These are phyloP conservation scores for Beaufortia kweichowensis DNA, from an alignment of 2,113 vertebrate genomes.

Conservation along the genomic window DNA sequence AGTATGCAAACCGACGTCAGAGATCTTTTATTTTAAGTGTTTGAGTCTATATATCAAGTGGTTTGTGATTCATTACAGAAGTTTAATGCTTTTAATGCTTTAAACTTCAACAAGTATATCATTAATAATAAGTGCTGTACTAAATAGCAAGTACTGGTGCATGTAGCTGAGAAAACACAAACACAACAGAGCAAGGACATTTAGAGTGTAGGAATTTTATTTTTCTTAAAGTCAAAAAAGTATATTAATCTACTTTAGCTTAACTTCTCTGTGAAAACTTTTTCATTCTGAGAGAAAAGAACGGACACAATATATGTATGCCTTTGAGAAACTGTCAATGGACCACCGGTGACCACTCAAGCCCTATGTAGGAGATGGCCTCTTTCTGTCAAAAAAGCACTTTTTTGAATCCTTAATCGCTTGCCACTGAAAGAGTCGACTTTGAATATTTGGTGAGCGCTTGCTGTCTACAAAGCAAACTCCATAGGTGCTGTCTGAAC, in stretches of 20 bases:
- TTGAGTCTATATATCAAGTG: too few relatives aligned
- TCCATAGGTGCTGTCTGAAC: slow-evolving; percentile 51
- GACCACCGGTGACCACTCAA: slow-evolving; percentile 20
- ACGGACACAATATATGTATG: background rate
- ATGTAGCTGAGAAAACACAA: too few relatives aligned
- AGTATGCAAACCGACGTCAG: too few relatives aligned
- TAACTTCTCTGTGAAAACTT: background rate
- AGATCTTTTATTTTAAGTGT: too few relatives aligned
- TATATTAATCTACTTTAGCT: too few relatives aligned
- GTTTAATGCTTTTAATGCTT: too few relatives aligned
- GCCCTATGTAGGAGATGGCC: slow-evolving; percentile 25
- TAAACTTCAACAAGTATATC: too few relatives aligned
- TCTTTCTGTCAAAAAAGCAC: slow-evolving; percentile 18
- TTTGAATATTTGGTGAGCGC: slow-evolving; percentile 8
- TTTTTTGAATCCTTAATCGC: slow-evolving; percentile 39
- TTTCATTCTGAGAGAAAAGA: background rate
- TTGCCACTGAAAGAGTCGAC: background rate
- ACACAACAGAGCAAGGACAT: too few relatives aligned
- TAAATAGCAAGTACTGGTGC: too few relatives aligned
- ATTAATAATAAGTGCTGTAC: too few relatives aligned
- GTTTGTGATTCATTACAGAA: too few relatives aligned
- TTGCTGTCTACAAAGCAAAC: slow-evolving; percentile 48
- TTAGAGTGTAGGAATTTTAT: background rate
- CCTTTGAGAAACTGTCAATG: slow-evolving; percentile 1
- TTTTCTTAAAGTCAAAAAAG: too few relatives aligned